phyloP scores from a whole-genome alignment of 2,888 invertebrate genomes.

The Callimorpha dominula region DNA sequence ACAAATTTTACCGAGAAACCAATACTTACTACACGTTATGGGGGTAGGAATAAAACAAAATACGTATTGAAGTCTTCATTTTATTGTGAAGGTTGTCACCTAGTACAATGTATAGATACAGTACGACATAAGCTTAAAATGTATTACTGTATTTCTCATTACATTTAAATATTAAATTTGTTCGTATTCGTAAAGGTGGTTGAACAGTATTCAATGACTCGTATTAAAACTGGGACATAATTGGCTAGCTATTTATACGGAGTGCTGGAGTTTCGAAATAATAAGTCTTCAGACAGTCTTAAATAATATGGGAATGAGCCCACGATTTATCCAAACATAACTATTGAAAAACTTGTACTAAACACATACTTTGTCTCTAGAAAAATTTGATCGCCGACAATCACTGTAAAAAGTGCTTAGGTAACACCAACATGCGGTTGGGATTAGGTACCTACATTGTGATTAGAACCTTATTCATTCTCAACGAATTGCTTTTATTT shows the following conservation, averaged over 20 bases:
- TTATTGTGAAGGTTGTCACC: slow-evolving; percentile 84
- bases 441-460: no score
- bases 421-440: no score
- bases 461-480: no score
- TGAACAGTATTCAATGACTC: slow-evolving; percentile 54
- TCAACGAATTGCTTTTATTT: no score
- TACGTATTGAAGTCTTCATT: slow-evolving; percentile 81
- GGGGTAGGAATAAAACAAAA: slow-evolving; percentile 64
- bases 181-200: slow-evolving; percentile 53
- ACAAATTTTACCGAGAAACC: no score
- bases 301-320: background rate
- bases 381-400: no score
- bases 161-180: slow-evolving; percentile 62
- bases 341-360: no score
- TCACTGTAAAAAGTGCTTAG: no score
- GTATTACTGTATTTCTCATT: slow-evolving; percentile 81
- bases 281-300: background rate
- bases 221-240: slow-evolving; percentile 61
- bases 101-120: slow-evolving; percentile 80
- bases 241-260: slow-evolving; percentile 39
- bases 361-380: no score
- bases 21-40: background rate
- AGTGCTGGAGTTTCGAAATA: slow-evolving; percentile 34
- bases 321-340: no score
- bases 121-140: slow-evolving; percentile 81